A percentile compares a stretch with the other conserved stretches of the same genome.
Evolutionary conservation across 2,888 invertebrate species (phyloP).

Genomic region (Baronia brevicornis): DNA sequence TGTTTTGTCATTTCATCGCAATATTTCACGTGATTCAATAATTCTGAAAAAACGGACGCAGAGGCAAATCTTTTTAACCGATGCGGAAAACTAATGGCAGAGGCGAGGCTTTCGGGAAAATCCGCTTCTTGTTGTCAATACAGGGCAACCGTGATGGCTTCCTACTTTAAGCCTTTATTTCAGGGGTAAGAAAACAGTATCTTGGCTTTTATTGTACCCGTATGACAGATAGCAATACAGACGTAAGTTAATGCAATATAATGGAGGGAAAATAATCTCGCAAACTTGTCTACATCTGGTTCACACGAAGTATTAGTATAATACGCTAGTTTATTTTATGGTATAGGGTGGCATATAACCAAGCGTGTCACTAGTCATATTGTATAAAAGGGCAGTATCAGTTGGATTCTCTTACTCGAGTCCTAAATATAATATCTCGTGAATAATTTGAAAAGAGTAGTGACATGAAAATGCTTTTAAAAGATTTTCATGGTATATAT

Average conservation of each 20-base stretch:
- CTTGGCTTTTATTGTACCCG: constrained; percentile 59
- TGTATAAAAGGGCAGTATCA: too few species aligned
- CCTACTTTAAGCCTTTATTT: constrained; percentile 71
- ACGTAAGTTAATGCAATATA: constrained; percentile 49
- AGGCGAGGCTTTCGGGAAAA: constrained; percentile 72
- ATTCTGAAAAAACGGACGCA: constrained; percentile 61
- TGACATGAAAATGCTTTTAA: too few species aligned
- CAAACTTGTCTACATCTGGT: not conserved
- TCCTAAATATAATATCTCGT: too few species aligned
- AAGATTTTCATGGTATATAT: too few species aligned
- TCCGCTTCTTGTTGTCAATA: constrained; percentile 76
- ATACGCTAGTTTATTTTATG: too few species aligned
- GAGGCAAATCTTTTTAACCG: constrained; percentile 74
- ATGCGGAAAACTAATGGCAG: constrained; percentile 73
- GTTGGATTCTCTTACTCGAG: too few species aligned
- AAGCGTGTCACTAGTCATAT: too few species aligned
- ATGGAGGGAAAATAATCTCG: constrained; percentile 22
- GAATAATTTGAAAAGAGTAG: too few species aligned
- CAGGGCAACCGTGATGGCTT: constrained; percentile 69
- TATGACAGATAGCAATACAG: constrained; percentile 41
- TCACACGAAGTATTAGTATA: too few species aligned
- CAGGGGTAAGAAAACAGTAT: constrained; percentile 64
- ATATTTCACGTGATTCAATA: constrained; percentile 62
- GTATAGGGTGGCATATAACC: too few species aligned
- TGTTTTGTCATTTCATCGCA: constrained; percentile 42